These are phyloP conservation scores for Castor canadensis DNA, from an alignment of 2,113 vertebrate species.

Conservation along the genomic window DNA sequence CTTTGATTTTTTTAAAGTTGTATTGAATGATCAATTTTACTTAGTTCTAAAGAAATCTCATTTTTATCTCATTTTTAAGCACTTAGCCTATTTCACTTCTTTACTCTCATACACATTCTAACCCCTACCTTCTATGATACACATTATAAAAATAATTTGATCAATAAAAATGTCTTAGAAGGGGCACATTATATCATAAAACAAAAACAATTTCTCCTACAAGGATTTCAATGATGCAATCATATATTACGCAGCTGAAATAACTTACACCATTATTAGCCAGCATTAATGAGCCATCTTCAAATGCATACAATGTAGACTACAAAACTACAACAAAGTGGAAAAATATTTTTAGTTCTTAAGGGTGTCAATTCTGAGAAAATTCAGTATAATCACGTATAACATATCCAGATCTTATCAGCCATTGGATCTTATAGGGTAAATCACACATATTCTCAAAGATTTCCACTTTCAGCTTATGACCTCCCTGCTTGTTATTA, in stretches of 20 bases:
- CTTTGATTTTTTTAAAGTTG: background rate
- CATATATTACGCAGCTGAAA: constrained; percentile 17
- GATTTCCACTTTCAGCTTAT: background rate
- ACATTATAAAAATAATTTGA: constrained; percentile 40
- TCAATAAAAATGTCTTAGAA: constrained; percentile 14
- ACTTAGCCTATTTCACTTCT: background rate
- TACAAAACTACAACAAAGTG: constrained; percentile 31
- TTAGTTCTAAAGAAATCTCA: background rate
- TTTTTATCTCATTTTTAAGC: constrained; percentile 43
- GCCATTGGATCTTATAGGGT: constrained; percentile 29
- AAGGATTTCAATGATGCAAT: constrained; percentile 33
- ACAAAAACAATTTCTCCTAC: constrained; percentile 11
- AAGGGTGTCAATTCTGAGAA: constrained; percentile 21
- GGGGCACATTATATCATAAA: constrained; percentile 44
- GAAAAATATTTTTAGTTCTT: constrained; percentile 50
- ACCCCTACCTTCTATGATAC: background rate
- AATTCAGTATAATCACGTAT: constrained; percentile 6
- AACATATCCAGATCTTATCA: constrained; percentile 56
- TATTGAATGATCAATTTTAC: background rate
- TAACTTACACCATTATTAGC: constrained; percentile 50
- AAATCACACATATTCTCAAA: background rate
- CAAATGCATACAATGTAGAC: background rate
- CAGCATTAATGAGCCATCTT: constrained; percentile 45
- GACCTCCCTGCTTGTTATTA: constrained; percentile 8
- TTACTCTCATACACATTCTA: background rate